Base-by-base conservation (phyloP, 2,888 invertebrate species). In the Charanyca ferruginea region DNA sequence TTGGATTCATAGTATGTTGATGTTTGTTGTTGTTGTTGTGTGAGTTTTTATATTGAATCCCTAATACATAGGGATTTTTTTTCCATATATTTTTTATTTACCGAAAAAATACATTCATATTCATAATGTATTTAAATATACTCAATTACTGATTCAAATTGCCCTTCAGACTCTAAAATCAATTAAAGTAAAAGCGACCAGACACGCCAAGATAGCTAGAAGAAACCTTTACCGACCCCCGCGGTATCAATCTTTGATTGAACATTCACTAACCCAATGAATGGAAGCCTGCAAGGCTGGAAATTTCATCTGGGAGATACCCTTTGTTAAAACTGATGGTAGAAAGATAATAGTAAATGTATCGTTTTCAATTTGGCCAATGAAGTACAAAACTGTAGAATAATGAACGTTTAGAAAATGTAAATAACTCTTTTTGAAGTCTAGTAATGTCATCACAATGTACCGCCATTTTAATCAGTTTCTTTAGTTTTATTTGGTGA, bases 221-320 rank as follows among this genome's bases (percentile, higher is more conserved):
- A 62, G 55, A 23, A 52, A 52, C 54, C 45, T 22, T 35, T 20
- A 22, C 16, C 45, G 13, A 57, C 44, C 47, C 32, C 41, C 20
- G 45, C 42, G 69, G 22, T 76, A 73, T 63, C 71, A 57, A 32
- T n/a, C 13, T 20, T 45, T 76, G 71, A 76, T 70, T 76, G 44
- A 62, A 62, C 38, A 62, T 60, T 71, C 54, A 51, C 42, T 53
- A 60, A 60, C 42, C 38, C 42, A 72, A 44, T 65, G n/a, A 72
- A 72, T 60, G 18, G 20, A 45, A 38, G 35, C 11, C 25, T 61
- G 22, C 13, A 35, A 54, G 16, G 9, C 54, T 49, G 9, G 42
- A 49, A 60, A 54, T 61, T 72, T 65, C 38, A 65, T 66, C 48
- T 47, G n/a, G 32, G 9, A 53, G 44, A 57, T 45, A n/a, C 13